Base-by-base conservation (phyloP, 2,888 invertebrate species). In the Miltochrista miniata region DNA sequence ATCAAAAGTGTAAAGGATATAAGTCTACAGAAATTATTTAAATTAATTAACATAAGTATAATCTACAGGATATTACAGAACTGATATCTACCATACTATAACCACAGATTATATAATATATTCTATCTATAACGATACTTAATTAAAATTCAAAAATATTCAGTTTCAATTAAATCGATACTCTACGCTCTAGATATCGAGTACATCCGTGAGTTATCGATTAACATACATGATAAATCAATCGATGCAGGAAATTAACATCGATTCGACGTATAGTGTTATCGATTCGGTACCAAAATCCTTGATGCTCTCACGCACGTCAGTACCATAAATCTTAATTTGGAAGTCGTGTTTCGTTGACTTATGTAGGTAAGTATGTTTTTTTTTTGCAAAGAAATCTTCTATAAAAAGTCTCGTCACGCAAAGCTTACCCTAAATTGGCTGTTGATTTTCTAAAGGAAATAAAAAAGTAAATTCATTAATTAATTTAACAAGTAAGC, bases 181-280 rank as follows among this genome's bases (percentile, higher is more conserved):
- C 24, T 37, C 24, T 33, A 18, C 37, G 29, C 33, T 33, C 43
- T 33, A 38, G 38, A 38, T 49, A 49, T 12, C 4, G 14, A 31
- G 18, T 37, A 37, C 15, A 30, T 14, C 8, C 1, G 13, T n/a
- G 36, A 13, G 24, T n/a, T 29, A 43, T 38, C 43, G 56, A 58
- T 63, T 61, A 60, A 60, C 50, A 12, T 30, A 29, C 13, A 8
- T 14, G 54, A 66, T 66, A 64, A 63, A 63, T 65, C 54, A 56
- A 47, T 41, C 53, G 39, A 39, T 38, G 47, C 49, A 64, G 67
- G 67, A 66, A 66, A 67, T 67, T 56, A 58, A 64, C 52, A 56
- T 67, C 67, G 54, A 48, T 13, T 45, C 13, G 40, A 30, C 40
- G 56, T 51, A n/a, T n/a, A 42, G 40, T 50, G 51, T 52, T 61